These are phyloP conservation scores for Spea hammondii DNA, from an alignment of 2,797 vertebrate species.

Conservation along the genomic window DNA sequence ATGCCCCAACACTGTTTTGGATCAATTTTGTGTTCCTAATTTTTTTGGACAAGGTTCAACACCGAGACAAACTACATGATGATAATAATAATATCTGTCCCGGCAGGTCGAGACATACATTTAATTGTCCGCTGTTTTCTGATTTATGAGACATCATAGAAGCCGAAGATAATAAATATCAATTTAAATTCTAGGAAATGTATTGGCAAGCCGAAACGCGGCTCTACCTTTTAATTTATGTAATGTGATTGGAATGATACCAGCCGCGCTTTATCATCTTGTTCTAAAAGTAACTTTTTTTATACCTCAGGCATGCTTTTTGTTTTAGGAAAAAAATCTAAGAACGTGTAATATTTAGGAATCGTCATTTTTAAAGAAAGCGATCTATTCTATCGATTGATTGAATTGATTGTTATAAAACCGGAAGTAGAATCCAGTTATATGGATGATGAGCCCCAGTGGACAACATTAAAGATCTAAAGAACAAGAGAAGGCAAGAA, in stretches of 20 bases:
- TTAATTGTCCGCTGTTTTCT: neutral
- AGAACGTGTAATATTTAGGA: too few relatives aligned
- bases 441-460: too few relatives aligned
- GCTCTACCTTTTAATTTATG: neutral
- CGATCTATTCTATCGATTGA: too few relatives aligned
- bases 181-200: constrained; percentile 10
- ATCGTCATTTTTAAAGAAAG: too few relatives aligned
- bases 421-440: too few relatives aligned
- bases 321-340: too few relatives aligned
- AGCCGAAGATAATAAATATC: neutral
- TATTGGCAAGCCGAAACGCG: constrained; percentile 17
- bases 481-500: too few relatives aligned
- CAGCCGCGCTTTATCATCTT: constrained; percentile 14
- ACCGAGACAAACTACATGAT: neutral
- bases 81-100: neutral
- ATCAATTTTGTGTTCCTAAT: neutral
- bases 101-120: neutral
- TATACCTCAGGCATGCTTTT: neutral
- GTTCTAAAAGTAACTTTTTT: constrained; percentile 13
- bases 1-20: neutral
- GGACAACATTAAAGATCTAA: too few relatives aligned
- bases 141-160: constrained; percentile 1
- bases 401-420: too few relatives aligned
- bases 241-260: neutral
- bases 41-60: neutral